phyloP scores from a whole-genome alignment of 30 jellyfish, hydroid and myxozoan genomes.

The Clytia hemisphaerica region DNA sequence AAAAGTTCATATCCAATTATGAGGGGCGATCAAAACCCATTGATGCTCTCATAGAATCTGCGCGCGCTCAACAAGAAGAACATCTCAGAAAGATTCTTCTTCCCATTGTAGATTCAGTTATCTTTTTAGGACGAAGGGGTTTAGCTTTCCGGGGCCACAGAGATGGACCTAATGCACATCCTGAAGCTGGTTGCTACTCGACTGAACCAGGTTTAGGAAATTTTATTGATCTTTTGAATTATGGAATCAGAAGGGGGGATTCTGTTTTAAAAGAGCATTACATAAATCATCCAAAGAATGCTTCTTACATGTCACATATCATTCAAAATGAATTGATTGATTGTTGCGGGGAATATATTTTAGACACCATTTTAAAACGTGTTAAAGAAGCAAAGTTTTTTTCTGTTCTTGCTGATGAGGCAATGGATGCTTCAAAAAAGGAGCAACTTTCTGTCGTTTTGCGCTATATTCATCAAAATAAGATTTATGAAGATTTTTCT shows the following conservation, averaged over 20 bases:
- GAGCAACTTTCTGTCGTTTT: too few relatives aligned
- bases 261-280: background rate
- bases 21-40: too few relatives aligned
- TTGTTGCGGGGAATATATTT: background rate
- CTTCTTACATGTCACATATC: background rate
- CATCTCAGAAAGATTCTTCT: constrained; percentile 5
- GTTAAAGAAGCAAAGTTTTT: background rate
- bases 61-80: background rate
- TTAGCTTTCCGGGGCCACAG: constrained; percentile 7
- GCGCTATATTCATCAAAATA: too few relatives aligned
- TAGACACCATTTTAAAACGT: background rate
- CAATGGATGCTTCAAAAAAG: background rate
- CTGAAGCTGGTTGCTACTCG: background rate
- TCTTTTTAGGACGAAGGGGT: constrained; percentile 18
- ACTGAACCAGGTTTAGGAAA: background rate
- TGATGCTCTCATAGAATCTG: background rate
- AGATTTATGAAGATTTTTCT: background rate
- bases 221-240: background rate
- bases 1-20: too few relatives aligned
- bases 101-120: constrained; percentile 15
- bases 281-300: background rate
- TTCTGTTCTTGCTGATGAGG: background rate
- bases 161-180: background rate
- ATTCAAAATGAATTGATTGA: background rate
- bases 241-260: too few relatives aligned